Evolutionary conservation across 1,140 invertebrate genomes (phyloP).

Genomic region (Drosophila sechellia): DNA sequence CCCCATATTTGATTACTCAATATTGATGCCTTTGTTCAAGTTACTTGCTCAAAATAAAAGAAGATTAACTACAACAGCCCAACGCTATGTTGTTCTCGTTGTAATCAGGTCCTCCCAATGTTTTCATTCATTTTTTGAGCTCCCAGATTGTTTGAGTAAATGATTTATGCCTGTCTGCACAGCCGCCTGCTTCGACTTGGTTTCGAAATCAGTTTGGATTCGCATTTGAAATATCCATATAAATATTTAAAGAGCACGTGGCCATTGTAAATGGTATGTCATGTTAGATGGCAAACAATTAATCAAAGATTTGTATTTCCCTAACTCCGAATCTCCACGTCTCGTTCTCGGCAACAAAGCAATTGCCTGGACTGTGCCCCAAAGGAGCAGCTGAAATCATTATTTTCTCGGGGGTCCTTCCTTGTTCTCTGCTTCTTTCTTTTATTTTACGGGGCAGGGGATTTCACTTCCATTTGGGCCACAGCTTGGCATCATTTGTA

Average conservation of each 20-base stretch:
- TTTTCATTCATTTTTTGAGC: slow-evolving; percentile 12
- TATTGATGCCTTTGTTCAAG: slow-evolving; percentile 14
- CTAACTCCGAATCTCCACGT: slow-evolving; percentile 20
- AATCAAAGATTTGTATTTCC: slow-evolving; percentile 79
- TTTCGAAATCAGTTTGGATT: slow-evolving; percentile 40
- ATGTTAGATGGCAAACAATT: slow-evolving; percentile 74
- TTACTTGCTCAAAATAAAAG: slow-evolving; percentile 14
- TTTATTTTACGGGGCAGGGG: background rate
- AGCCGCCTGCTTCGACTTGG: slow-evolving; percentile 5
- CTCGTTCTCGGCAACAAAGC: slow-evolving; percentile 12
- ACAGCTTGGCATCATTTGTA: slow-evolving; percentile 11
- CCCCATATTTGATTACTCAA: slow-evolving; percentile 1
- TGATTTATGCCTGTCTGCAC: slow-evolving; percentile 70
- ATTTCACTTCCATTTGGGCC: slow-evolving; percentile 9
- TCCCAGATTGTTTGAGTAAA: slow-evolving; percentile 49
- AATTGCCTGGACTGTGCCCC: slow-evolving; percentile 20
- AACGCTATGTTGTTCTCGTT: slow-evolving; percentile 17
- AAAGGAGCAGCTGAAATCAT: slow-evolving; percentile 35
- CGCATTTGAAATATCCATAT: slow-evolving; percentile 51
- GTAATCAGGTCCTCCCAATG: slow-evolving; percentile 35
- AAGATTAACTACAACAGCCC: slow-evolving; percentile 44
- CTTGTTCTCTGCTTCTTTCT: background rate
- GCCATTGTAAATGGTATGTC: slow-evolving; percentile 80
- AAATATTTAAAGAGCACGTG: slow-evolving; percentile 82
- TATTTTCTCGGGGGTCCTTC: slow-evolving; percentile 21